These are phyloP conservation scores for Forbesichthys papilliferus DNA, from an alignment of 2,113 vertebrate genomes.

Conservation along the genomic window DNA sequence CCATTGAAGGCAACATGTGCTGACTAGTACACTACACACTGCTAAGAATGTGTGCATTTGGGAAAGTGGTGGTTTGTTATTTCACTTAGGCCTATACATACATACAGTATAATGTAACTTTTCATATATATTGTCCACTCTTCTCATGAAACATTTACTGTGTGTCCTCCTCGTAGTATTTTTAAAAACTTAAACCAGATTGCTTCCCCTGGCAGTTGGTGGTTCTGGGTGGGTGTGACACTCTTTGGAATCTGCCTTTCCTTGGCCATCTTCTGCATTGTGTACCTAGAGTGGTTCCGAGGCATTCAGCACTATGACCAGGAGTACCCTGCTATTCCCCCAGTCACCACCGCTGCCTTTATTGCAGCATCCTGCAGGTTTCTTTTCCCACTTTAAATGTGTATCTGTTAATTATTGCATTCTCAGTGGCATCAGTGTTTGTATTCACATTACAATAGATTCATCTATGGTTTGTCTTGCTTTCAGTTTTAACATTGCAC, in stretches of 20 bases:
- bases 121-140: too few relatives aligned
- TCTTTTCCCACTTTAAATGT: neutral
- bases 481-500: slow-evolving; percentile 88
- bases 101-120: too few relatives aligned
- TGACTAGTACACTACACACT: neutral
- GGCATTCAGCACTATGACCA: slow-evolving; percentile 89
- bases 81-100: neutral
- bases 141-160: too few relatives aligned
- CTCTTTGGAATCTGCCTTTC: slow-evolving; percentile 80
- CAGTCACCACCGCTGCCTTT: slow-evolving; percentile 86
- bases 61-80: neutral
- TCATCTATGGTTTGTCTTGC: slow-evolving; percentile 11
- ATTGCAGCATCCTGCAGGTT: slow-evolving; percentile 89
- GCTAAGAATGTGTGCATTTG: neutral
- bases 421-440: neutral
- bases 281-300: slow-evolving; percentile 91
- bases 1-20: neutral
- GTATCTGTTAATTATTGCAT: neutral
- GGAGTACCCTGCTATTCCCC: slow-evolving; percentile 85
- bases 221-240: slow-evolving; percentile 82
- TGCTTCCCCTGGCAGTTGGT: slow-evolving; percentile 75
- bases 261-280: slow-evolving; percentile 87
- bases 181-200: neutral
- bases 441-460: neutral
- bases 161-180: too few relatives aligned